These are phyloP conservation scores for Rhodophaea formosa DNA, from an alignment of 2,888 invertebrate genomes.

Conservation along the genomic window DNA sequence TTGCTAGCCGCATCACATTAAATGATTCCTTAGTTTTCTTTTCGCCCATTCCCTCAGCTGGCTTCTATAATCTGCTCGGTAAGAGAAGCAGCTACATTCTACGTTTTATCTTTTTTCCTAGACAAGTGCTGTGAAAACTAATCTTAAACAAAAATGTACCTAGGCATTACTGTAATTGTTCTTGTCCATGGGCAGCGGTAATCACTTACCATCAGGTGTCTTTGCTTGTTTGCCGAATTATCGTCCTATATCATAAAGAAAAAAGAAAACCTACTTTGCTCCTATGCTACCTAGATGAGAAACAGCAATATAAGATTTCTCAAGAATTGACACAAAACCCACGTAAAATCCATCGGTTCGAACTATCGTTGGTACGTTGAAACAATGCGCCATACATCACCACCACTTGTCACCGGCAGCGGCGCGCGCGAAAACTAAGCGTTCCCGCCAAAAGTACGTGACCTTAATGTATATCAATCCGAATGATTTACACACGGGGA, in stretches of 20 bases:
- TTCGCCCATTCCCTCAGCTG: no score
- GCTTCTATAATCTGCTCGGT: no score
- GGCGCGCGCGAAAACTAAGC: conserved; percentile 60
- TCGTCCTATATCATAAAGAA: background rate
- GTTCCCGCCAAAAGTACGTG: conserved; percentile 75
- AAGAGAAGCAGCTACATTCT: no score
- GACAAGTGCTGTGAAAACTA: no score
- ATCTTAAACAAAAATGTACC: no score
- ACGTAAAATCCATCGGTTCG: background rate
- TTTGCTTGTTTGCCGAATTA: background rate
- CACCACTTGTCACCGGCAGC: conserved; percentile 57
- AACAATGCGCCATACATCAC: conserved; percentile 39
- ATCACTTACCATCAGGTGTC: background rate
- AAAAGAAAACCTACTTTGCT: no score
- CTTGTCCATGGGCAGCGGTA: no score
- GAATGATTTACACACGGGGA: conserved; percentile 75
- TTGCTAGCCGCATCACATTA: no score
- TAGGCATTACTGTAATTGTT: no score
- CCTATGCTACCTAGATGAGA: background rate
- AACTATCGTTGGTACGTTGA: conserved; percentile 27
- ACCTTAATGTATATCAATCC: conserved; percentile 80
- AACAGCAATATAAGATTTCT: background rate
- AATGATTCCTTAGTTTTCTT: no score
- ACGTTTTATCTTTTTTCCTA: no score
- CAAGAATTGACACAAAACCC: background rate